Conservation (phyloP, 2,888 invertebrate genomes). For the Deilephila porcellus region DNA sequence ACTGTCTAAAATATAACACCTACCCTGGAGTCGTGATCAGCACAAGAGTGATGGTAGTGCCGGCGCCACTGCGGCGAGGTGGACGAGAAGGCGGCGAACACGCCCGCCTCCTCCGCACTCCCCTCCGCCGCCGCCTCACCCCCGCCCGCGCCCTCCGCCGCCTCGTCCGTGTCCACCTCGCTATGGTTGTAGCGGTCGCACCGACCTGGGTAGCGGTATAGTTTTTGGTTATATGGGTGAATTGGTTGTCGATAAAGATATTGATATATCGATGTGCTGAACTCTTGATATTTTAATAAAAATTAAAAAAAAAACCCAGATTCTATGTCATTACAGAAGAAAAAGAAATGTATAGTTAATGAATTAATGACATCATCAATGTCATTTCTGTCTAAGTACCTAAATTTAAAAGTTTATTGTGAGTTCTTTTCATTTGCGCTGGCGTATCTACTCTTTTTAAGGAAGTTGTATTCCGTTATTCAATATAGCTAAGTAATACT, state of each 20-base stretch:
- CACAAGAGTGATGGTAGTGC: conserved; percentile 67
- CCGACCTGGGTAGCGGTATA: conserved; percentile 58
- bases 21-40: conserved; percentile 69
- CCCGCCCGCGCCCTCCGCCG: conserved; percentile 69
- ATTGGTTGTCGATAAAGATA: not conserved
- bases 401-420: too few species aligned
- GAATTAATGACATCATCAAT: too few species aligned
- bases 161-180: conserved; percentile 82
- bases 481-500: too few species aligned
- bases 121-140: conserved; percentile 68
- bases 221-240: not conserved
- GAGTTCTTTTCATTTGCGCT: too few species aligned
- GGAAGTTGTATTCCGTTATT: too few species aligned
- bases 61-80: conserved; percentile 80
- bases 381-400: too few species aligned
- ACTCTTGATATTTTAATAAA: too few species aligned
- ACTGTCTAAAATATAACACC: not conserved
- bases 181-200: conserved; percentile 83
- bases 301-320: too few species aligned
- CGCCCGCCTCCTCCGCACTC: conserved; percentile 66
- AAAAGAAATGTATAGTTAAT: too few species aligned
- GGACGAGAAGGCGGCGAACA: conserved; percentile 79
- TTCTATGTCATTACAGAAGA: too few species aligned
- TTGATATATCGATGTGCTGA: too few species aligned
- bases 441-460: too few species aligned